Conservation (phyloP, 64 coral and sea anemone species). For the Hydrozoanthus tunicans region DNA sequence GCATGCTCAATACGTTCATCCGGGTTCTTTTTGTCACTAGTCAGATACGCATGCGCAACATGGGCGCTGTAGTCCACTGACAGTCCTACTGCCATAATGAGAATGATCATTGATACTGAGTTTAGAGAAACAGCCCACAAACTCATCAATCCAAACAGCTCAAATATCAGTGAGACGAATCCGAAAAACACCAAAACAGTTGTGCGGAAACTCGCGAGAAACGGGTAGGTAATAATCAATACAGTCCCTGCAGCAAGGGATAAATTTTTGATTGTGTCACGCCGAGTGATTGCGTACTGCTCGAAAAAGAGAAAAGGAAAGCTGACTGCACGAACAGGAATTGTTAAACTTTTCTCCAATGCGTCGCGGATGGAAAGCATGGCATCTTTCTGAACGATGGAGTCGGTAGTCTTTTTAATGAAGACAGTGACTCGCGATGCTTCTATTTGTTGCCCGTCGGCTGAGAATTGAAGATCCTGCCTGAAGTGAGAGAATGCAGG, state of each 20-base stretch:
- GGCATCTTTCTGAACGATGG: constrained; percentile 36
- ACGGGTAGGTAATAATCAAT: constrained; percentile 21
- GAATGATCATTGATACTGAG: constrained; percentile 51
- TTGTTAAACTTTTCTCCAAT: neutral
- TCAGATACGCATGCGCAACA: constrained; percentile 44
- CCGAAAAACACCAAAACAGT: constrained; percentile 27
- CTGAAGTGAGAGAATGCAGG: constrained; percentile 17
- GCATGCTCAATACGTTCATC: constrained; percentile 49
- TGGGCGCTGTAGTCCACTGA: constrained; percentile 46
- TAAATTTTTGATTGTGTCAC: constrained; percentile 22
- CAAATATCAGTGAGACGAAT: constrained; percentile 28
- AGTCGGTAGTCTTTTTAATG: constrained; percentile 26
- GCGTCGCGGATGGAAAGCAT: constrained; percentile 4
- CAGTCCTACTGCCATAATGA: constrained; percentile 48
- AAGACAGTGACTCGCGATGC: constrained; percentile 27
- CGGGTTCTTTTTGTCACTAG: constrained; percentile 28
- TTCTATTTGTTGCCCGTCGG: neutral
- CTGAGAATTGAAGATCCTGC: constrained; percentile 1
- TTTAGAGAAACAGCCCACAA: constrained; percentile 27
- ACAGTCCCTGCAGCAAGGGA: constrained; percentile 23
- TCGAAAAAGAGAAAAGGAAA: constrained; percentile 9
- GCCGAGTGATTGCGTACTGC: constrained; percentile 25
- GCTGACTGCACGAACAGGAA: constrained; percentile 26
- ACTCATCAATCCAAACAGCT: constrained; percentile 39
- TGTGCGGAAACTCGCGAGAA: neutral